Conservation (phyloP, 1,140 invertebrate species). For the Drosophila sp. region DNA sequence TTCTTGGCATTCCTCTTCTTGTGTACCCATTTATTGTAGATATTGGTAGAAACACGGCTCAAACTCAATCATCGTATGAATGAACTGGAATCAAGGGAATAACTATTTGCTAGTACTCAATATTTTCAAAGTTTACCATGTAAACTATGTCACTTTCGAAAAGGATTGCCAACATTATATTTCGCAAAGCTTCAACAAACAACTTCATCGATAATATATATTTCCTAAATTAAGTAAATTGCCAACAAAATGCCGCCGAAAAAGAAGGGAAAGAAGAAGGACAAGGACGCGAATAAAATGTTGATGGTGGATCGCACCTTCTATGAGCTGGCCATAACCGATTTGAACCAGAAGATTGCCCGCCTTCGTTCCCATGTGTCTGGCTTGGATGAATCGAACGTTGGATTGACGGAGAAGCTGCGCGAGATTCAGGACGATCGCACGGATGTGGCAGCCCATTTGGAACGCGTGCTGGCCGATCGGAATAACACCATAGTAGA, state of each 20-base stretch:
- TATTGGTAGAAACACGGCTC: too few species aligned
- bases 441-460: slow-evolving; percentile 91
- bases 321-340: slow-evolving; percentile 91
- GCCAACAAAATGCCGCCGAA: slow-evolving; percentile 84
- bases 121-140: neutral
- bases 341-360: slow-evolving; percentile 90
- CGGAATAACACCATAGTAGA: slow-evolving; percentile 91
- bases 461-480: slow-evolving; percentile 89
- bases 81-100: too few species aligned
- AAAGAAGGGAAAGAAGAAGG: slow-evolving; percentile 80
- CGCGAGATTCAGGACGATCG: slow-evolving; percentile 90
- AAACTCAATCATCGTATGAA: too few species aligned
- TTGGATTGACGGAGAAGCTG: slow-evolving; percentile 86
- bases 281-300: slow-evolving; percentile 85
- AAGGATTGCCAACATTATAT: neutral
- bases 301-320: slow-evolving; percentile 88
- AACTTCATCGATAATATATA: neutral
- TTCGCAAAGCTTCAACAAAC: neutral
- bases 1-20: too few species aligned
- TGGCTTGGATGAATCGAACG: slow-evolving; percentile 89
- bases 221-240: neutral
- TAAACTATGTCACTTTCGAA: neutral
- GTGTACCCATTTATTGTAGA: too few species aligned
- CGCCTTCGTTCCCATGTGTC: slow-evolving; percentile 88
- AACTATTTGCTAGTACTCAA: too few species aligned